These are phyloP conservation scores for Hyposoter dolosus DNA, from an alignment of 2,888 invertebrate species.

Conservation along the genomic window DNA sequence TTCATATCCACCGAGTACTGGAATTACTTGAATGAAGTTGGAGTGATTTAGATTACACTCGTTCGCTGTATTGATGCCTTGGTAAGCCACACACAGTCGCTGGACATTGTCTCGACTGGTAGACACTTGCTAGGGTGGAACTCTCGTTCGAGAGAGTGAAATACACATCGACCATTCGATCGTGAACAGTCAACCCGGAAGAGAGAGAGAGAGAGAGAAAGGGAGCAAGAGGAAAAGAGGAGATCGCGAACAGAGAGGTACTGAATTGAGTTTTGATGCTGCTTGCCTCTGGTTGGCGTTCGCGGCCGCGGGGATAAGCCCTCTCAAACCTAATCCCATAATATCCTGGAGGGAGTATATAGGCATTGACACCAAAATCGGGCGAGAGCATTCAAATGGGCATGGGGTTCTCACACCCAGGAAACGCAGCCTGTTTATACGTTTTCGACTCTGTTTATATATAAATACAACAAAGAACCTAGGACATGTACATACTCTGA, in stretches of 20 bases:
- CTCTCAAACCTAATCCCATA: constrained; percentile 79
- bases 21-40: constrained; percentile 49
- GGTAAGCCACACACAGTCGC: constrained; percentile 54
- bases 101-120: constrained; percentile 50
- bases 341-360: constrained; percentile 76
- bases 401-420: constrained; percentile 78
- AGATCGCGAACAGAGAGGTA: constrained; percentile 64
- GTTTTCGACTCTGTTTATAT: constrained; percentile 1
- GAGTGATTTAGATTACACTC: constrained; percentile 66
- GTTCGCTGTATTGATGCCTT: constrained; percentile 30
- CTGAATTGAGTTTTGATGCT: constrained; percentile 55
- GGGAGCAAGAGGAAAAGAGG: constrained; percentile 42
- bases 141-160: constrained; percentile 52
- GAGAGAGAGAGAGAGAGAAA: constrained; percentile 16
- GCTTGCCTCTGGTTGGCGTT: constrained; percentile 58
- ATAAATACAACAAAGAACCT: constrained; percentile 10
- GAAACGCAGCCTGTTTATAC: constrained; percentile 33
- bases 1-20: constrained; percentile 15
- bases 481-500: constrained; percentile 4
- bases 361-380: constrained; percentile 78
- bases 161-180: constrained; percentile 2
- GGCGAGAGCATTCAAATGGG: constrained; percentile 82
- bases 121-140: constrained; percentile 57
- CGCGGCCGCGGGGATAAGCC: constrained; percentile 70
- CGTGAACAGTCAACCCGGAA: constrained; percentile 6